These are phyloP conservation scores for Pipistrellus pipistrellus DNA, from an alignment of 2,797 vertebrate genomes.

Conservation along the genomic window DNA sequence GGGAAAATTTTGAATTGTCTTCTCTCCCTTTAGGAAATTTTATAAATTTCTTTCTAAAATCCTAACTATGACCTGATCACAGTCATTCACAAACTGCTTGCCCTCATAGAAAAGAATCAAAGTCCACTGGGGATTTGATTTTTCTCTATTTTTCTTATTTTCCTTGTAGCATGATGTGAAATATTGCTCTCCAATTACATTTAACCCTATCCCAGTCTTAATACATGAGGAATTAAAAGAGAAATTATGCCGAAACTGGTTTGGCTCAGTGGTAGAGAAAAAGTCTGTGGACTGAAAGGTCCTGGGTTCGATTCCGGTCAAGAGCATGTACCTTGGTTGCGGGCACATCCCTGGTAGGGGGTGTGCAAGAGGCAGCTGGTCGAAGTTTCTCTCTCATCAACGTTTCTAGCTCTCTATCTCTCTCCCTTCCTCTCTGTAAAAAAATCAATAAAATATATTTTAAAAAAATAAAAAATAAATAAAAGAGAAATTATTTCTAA, in stretches of 20 bases:
- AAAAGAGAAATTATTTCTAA: conserved; percentile 40
- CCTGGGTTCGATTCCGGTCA: too few species aligned
- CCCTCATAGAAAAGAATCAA: background rate
- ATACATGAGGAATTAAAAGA: background rate
- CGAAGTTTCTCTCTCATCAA: too few species aligned
- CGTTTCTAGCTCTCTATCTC: too few species aligned
- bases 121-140: background rate
- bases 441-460: too few species aligned
- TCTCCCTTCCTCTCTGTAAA: too few species aligned
- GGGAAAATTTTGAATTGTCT: background rate
- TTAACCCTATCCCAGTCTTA: background rate
- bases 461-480: background rate
- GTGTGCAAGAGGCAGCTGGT: too few species aligned
- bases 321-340: too few species aligned
- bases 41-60: background rate
- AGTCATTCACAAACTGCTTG: conserved; percentile 11
- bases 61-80: background rate
- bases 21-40: conserved; percentile 19
- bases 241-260: background rate
- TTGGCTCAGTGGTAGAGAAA: too few species aligned
- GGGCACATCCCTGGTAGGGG: too few species aligned
- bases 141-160: background rate
- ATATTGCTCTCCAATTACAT: conserved; percentile 22
- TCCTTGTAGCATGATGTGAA: background rate
- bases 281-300: too few species aligned